phyloP scores from a whole-genome alignment of 2,888 invertebrate species.

The Orthosia incerta region DNA sequence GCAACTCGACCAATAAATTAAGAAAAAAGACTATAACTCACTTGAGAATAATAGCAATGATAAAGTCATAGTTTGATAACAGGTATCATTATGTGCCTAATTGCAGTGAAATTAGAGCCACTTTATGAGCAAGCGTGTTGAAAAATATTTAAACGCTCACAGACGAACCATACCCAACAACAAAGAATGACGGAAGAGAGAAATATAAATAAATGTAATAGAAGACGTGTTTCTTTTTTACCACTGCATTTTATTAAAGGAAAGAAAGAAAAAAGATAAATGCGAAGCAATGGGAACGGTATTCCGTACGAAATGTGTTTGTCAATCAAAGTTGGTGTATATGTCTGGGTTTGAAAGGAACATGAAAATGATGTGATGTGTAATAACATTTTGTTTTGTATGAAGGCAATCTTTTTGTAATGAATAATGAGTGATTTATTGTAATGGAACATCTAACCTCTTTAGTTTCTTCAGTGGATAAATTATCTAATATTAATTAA shows the following conservation, averaged over 20 bases:
- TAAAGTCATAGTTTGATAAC: too few species aligned
- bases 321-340: constrained; percentile 64
- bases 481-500: too few species aligned
- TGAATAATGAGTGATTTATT: not conserved
- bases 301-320: constrained; percentile 59
- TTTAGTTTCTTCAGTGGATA: too few species aligned
- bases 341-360: constrained; percentile 27
- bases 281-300: constrained; percentile 52
- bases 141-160: constrained; percentile 46
- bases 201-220: constrained; percentile 59
- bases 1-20: too few species aligned
- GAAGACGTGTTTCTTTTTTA: constrained; percentile 57
- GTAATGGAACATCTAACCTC: not conserved
- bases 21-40: too few species aligned
- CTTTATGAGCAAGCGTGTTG: too few species aligned
- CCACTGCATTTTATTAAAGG: constrained; percentile 65
- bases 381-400: constrained; percentile 24
- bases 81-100: too few species aligned
- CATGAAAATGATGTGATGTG: constrained; percentile 15
- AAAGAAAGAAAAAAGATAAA: constrained; percentile 65
- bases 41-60: too few species aligned
- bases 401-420: not conserved
- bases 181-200: constrained; percentile 27
- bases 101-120: too few species aligned
- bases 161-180: constrained; percentile 12